Base-by-base conservation (phyloP, 2,888 invertebrate genomes). In the Stenichneumon culpator region DNA sequence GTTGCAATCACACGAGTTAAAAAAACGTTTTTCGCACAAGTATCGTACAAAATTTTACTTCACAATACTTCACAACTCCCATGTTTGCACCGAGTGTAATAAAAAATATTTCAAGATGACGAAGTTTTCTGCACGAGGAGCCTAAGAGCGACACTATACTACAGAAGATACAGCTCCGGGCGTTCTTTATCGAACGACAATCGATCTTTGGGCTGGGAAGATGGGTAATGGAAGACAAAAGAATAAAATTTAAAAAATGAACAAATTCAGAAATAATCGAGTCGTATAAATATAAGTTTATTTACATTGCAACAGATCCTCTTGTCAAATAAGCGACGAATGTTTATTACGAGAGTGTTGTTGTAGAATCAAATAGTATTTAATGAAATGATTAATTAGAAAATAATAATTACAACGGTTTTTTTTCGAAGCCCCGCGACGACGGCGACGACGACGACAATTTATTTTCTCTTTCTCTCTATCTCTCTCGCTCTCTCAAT, bases 221-320 rank as follows among this genome's bases (percentile, higher is more conserved):
- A 60, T 6, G 6, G 60, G 73, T 16, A 22, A 44, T 39, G 74
- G 25, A 25, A 14, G 65, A 19, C 14, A 14, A 22, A 25, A 67
- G 36, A 32, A 36, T 39, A 50, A 75, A 65, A 47, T 14, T 50
- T 50, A 19, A 54, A 7, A 11, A 22, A 44, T 4, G 67, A 50
- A 57, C 69, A 74, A 63, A 54, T 52, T 36, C 57, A 60, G 65
- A 63, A 80, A 67, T 52, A 67, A 86, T 86, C 84, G 78, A 88
- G 86, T 93, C 91, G 91, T 93, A 93, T 93, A 93, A 93, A 93
- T 93, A 93, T 93, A 93, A 92, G 93, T 93, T 93, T 93, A 93
- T 93, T 93, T 93, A 93, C 93, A 93, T 93, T 93, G 92, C 92
- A 93, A 93, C 93, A 92, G 91, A 91, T 92, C 88, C 92, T 91